These are phyloP conservation scores for Tachystola acroxantha DNA, from an alignment of 2,888 invertebrate genomes.

Conservation along the genomic window DNA sequence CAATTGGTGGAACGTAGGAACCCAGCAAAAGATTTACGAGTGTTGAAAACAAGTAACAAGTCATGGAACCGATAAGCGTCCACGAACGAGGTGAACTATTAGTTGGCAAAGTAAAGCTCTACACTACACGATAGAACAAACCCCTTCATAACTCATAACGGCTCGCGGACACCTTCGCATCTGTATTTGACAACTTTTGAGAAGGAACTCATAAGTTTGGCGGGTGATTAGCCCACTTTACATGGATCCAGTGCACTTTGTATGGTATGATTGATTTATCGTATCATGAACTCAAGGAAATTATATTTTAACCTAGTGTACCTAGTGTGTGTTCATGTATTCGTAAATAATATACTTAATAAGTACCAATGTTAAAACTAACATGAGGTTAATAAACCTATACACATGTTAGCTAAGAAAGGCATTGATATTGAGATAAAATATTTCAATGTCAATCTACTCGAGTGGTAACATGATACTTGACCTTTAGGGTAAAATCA, in stretches of 20 bases:
- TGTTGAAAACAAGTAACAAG: constrained; percentile 9
- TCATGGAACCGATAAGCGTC: constrained; percentile 16
- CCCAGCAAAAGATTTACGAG: constrained; percentile 13
- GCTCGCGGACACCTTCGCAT: constrained; percentile 21
- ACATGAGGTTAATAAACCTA: no score
- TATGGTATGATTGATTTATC: constrained; percentile 11
- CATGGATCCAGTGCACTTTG: constrained; percentile 9
- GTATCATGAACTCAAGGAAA: constrained; percentile 11
- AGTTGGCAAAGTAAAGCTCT: constrained; percentile 22
- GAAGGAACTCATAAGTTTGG: constrained; percentile 14
- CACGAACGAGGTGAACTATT: constrained; percentile 21
- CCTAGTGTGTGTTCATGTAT: no score
- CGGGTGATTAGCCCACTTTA: constrained; percentile 10
- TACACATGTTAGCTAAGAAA: no score
- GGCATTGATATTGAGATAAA: no score
- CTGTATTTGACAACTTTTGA: constrained; percentile 28
- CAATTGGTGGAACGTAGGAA: constrained; percentile 1
- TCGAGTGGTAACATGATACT: no score
- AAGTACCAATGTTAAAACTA: no score
- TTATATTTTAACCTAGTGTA: constrained; percentile 9
- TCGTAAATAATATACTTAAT: no score
- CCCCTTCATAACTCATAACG: constrained; percentile 20
- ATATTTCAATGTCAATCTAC: no score
- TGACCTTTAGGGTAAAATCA: background rate
- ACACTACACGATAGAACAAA: constrained; percentile 14